A percentile compares a stretch with the other conserved stretches of the same genome.
Evolutionary conservation across 1,140 invertebrate genomes (phyloP).

Genomic region (Atta texana): DNA sequence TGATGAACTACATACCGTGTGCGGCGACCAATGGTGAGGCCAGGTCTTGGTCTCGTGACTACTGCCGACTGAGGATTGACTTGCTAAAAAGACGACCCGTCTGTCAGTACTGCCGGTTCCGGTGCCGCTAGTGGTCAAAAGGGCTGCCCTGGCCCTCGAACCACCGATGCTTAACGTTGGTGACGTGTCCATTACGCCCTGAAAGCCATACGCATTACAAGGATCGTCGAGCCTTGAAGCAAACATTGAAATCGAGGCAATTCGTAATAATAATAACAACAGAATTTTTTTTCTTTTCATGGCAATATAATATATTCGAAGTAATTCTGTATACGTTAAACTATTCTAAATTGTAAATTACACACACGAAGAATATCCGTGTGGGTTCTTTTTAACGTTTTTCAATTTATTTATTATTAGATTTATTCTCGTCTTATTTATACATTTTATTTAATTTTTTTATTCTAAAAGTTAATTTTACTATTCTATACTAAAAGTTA

Average conservation of each 20-base stretch:
- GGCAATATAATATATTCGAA: background rate
- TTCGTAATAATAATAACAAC: background rate
- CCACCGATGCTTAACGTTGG: constrained; percentile 83
- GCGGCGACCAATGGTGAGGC: constrained; percentile 86
- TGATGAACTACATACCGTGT: constrained; percentile 79
- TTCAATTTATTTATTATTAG: too few relatives aligned
- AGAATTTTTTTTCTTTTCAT: background rate
- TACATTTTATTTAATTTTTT: background rate
- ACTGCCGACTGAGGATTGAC: constrained; percentile 78
- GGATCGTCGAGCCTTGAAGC: constrained; percentile 25
- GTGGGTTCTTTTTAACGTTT: too few relatives aligned
- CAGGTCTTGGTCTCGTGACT: constrained; percentile 84
- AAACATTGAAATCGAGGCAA: constrained; percentile 12
- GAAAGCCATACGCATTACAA: constrained; percentile 53
- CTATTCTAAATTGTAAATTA: too few relatives aligned
- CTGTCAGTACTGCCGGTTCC: constrained; percentile 82
- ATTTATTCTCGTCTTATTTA: background rate
- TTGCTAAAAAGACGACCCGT: constrained; percentile 83
- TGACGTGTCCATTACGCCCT: constrained; percentile 82
- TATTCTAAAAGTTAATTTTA: background rate
- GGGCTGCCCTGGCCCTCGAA: constrained; percentile 82
- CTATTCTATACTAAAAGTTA: constrained; percentile 3
- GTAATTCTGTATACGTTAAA: background rate
- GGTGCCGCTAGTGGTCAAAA: constrained; percentile 82
- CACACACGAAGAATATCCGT: too few relatives aligned